phyloP scores from a whole-genome alignment of 2,113 vertebrate species.

The Pomatostomus ruficeps region DNA sequence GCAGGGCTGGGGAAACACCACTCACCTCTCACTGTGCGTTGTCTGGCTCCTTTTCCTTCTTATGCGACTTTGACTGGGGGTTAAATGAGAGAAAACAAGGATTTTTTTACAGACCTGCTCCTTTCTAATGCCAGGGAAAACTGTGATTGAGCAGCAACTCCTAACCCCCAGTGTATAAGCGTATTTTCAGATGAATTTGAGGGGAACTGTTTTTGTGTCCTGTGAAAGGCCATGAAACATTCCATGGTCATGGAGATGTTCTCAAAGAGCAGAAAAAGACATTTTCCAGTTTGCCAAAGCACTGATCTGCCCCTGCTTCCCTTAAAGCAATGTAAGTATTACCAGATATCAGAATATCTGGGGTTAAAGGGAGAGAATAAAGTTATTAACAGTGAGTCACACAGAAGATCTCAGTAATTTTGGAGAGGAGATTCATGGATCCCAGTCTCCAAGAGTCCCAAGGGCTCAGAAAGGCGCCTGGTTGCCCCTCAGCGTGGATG shows the following conservation, averaged over 20 bases:
- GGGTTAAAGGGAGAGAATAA: background rate
- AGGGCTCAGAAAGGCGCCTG: background rate
- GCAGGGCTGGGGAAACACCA: background rate
- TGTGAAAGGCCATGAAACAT: background rate
- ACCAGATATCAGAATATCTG: background rate
- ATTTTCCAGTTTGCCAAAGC: background rate
- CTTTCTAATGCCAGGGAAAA: background rate
- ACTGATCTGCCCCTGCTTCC: background rate
- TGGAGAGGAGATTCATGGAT: background rate
- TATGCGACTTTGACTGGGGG: background rate
- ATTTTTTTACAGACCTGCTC: background rate
- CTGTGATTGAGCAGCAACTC: background rate
- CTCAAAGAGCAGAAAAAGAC: background rate
- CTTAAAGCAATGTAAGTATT: background rate
- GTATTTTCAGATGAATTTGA: background rate
- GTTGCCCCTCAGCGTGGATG: background rate
- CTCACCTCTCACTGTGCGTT: slow-evolving; percentile 37
- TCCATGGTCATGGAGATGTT: fast-evolving
- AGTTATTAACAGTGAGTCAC: background rate
- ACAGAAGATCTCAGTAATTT: background rate
- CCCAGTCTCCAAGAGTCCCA: background rate
- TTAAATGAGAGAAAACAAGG: background rate
- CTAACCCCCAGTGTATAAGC: fast-evolving
- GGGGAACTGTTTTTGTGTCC: background rate
- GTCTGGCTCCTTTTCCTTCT: slow-evolving; percentile 32